Conservation (phyloP, 2,888 invertebrate species). For the Ischnura elegans region DNA sequence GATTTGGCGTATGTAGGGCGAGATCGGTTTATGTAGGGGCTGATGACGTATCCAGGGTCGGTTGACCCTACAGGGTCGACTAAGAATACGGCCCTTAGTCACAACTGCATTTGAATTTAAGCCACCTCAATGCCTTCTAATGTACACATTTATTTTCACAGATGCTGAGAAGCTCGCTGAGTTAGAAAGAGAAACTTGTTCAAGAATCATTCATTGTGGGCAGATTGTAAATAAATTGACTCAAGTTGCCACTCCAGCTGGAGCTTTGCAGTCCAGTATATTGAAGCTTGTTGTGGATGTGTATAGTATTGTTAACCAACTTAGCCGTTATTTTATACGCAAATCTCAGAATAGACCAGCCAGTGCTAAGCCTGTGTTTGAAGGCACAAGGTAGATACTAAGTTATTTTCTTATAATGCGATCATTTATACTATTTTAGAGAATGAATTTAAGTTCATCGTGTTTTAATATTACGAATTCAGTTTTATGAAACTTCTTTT, state of each 20-base stretch:
- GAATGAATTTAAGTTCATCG: not conserved
- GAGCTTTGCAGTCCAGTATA: not conserved
- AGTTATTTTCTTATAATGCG: not conserved
- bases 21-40: no score
- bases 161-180: constrained; percentile 14
- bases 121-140: no score
- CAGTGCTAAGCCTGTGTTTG: constrained; percentile 32
- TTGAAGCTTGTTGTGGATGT: constrained; percentile 52
- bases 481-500: not conserved
- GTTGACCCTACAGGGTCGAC: no score
- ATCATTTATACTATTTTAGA: not conserved
- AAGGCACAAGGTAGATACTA: constrained; percentile 44
- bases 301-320: not conserved
- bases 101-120: no score
- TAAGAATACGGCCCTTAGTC: no score
- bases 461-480: not conserved
- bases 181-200: constrained; percentile 29
- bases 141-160: not conserved
- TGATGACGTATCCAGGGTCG: no score
- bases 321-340: constrained; percentile 24
- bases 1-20: no score
- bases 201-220: constrained; percentile 36
- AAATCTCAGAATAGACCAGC: constrained; percentile 16
- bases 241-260: constrained; percentile 44
- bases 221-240: constrained; percentile 51